phyloP scores from a whole-genome alignment of 2,113 vertebrate genomes.

The Carlito syrichta region DNA sequence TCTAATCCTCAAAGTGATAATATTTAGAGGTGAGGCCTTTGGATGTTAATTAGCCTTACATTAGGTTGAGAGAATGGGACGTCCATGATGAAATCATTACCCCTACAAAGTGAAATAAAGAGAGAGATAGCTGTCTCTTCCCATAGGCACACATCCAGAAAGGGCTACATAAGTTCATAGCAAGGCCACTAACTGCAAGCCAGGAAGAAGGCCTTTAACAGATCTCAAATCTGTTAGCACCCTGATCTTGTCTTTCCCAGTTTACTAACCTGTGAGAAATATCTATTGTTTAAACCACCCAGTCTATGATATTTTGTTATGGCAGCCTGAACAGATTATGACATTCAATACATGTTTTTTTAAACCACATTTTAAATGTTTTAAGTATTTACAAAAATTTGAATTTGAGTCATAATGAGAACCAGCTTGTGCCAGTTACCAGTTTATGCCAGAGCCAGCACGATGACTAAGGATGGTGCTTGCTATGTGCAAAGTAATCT shows the following conservation, averaged over 20 bases:
- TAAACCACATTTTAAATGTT: neutral
- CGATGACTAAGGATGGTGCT: too few species aligned
- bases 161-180: neutral
- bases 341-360: neutral
- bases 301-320: neutral
- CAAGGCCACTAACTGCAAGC: too few species aligned
- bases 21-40: neutral
- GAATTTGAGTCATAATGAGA: neutral
- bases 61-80: neutral
- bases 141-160: neutral
- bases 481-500: neutral
- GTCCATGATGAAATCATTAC: neutral
- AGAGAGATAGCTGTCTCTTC: neutral
- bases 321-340: neutral
- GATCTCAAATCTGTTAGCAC: neutral
- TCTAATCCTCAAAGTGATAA: neutral
- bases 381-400: neutral
- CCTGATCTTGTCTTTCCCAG: neutral
- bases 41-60: neutral
- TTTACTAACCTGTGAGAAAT: neutral
- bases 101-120: neutral
- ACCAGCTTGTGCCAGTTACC: neutral
- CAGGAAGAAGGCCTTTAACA: neutral
- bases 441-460: neutral
- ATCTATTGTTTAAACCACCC: too few species aligned